Evolutionary conservation across 2,888 invertebrate genomes (phyloP), one percentile per base, ranked within the genome.

Genomic region (Parnassius mnemosyne): DNA sequence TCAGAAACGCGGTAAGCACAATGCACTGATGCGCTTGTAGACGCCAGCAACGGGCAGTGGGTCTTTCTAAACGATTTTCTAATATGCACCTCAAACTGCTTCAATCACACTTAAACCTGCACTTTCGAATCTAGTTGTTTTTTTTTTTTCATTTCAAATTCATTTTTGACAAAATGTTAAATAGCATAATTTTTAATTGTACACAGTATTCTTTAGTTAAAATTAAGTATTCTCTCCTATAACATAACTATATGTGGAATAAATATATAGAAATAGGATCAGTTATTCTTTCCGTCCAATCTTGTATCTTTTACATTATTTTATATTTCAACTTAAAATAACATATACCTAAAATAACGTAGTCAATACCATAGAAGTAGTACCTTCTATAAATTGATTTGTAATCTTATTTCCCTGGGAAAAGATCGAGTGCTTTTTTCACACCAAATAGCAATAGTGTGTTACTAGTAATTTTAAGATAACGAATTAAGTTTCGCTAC

Each of bases 401-500:
- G 34, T 34, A 7, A 34, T 46, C 3, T 46, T n/a, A 20, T 10
- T 56, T 13, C 34, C n/a, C 16, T 10, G 10, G 16, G 9, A 16
- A 12, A 16, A 10, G 5, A 50, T 50, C 16, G 20, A 50, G 10
- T 50, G 50, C 16, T 20, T 16, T 50, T 16, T 13, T 56, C 11
- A 46, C 12, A 5, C 11, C 7, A n/a, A 46, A 46, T 7, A n/a
- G 12, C 46, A n/a, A 46, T 12, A 46, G 12, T 1, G 13, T 49
- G 9, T 13, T 49, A 7, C 13, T 13, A 13, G 9, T 49, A 49
- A 10, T 13, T 42, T 53, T 51, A 57, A 25, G 49, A 54, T 54
- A 49, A 62, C 59, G 55, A 57, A 69, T 61, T 73, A 70, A 72
- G 65, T 68, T 57, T 68, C 67, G 72, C 72, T 75, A 71, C 71